phyloP scores from a whole-genome alignment of 92 coral and sea anemone genomes.

The Hydrozoanthus gracilis region DNA sequence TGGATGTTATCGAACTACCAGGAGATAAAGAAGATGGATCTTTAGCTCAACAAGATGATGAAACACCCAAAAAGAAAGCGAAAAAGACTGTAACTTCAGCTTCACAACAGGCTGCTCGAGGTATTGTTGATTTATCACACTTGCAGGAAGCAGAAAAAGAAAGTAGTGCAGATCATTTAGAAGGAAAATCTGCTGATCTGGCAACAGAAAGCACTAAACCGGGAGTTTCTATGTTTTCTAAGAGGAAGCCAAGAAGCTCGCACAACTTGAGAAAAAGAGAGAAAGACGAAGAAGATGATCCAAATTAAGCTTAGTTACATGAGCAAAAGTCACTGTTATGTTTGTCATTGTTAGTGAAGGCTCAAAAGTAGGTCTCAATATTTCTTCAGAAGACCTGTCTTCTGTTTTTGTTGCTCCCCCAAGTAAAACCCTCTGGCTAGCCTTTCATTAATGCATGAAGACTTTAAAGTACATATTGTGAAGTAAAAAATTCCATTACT shows the following conservation, averaged over 20 bases:
- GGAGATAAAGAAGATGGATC: neutral
- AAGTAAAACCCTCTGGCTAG: too few species aligned
- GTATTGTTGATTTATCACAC: constrained; percentile 27
- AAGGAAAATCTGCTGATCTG: neutral
- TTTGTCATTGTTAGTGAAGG: too few species aligned
- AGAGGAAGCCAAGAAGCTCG: constrained; percentile 14
- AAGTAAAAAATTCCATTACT: too few species aligned
- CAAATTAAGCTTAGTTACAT: neutral
- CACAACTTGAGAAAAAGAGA: constrained; percentile 29
- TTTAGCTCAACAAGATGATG: constrained; percentile 42
- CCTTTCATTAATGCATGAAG: too few species aligned
- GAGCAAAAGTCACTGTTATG: too few species aligned
- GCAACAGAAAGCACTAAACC: neutral
- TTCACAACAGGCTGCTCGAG: constrained; percentile 25
- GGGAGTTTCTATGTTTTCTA: constrained; percentile 3
- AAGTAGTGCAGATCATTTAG: neutral
- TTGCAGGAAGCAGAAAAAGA: constrained; percentile 31
- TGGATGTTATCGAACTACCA: constrained; percentile 36
- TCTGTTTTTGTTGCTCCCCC: too few species aligned
- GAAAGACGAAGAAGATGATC: neutral
- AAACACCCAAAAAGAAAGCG: constrained; percentile 51
- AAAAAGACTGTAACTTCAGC: constrained; percentile 9
- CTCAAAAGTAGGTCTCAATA: too few species aligned
- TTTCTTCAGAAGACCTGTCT: too few species aligned
- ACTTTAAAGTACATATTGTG: too few species aligned